Conservation (phyloP, 2,797 vertebrate genomes). For the Mus minutoides region DNA sequence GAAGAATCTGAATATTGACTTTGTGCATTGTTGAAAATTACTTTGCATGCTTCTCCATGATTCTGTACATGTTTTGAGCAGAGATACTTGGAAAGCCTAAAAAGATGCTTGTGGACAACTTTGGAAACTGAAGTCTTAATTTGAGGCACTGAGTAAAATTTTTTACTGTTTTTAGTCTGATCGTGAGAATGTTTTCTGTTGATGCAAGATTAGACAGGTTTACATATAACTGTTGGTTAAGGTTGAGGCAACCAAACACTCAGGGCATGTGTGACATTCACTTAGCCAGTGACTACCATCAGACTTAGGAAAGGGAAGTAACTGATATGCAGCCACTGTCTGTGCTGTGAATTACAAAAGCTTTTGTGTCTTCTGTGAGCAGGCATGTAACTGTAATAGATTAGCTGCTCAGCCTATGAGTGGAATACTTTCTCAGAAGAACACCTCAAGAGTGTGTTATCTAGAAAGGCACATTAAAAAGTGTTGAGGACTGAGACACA, state of each 20-base stretch:
- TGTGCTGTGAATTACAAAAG: neutral
- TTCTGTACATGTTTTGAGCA: constrained; percentile 30
- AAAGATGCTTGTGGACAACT: neutral
- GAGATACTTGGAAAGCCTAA: neutral
- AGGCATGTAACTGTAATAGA: neutral
- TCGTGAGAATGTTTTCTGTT: neutral
- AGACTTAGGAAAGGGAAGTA: neutral
- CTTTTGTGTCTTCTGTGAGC: neutral
- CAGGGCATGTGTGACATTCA: neutral
- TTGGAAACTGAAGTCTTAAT: neutral
- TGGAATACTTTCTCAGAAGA: neutral
- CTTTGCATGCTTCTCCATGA: neutral
- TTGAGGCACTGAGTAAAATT: neutral
- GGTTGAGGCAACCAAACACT: neutral
- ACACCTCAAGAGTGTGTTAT: neutral
- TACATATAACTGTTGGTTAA: constrained; percentile 27
- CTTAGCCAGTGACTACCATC: neutral
- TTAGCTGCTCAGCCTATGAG: neutral
- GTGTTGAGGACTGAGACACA: constrained; percentile 19
- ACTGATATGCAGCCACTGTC: neutral
- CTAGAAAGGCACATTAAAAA: neutral
- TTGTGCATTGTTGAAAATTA: neutral
- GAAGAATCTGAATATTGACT: constrained; percentile 32
- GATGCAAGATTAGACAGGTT: neutral
- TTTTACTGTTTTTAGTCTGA: neutral